Evolutionary conservation across 2,113 vertebrate species (phyloP).

Genomic region (Athene cunicularia): DNA sequence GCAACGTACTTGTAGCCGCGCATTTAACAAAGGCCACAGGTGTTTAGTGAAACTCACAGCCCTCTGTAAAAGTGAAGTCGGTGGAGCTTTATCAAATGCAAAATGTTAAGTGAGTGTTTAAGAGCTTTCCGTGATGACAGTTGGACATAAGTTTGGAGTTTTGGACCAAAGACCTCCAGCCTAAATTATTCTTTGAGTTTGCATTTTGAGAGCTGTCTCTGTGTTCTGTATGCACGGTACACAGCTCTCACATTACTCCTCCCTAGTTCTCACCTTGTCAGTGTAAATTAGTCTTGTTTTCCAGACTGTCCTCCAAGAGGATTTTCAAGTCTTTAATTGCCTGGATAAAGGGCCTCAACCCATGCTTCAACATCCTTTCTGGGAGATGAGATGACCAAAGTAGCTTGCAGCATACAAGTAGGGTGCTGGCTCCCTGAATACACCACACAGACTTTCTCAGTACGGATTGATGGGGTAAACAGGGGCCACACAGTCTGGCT

Average conservation of each 20-base stretch:
- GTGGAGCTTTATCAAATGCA: not conserved
- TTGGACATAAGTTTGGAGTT: not conserved
- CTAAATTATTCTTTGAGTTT: not conserved
- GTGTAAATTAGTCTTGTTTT: not conserved
- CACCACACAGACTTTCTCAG: not conserved
- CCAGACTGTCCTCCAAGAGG: not conserved
- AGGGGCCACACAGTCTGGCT: not conserved
- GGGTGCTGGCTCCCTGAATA: not conserved
- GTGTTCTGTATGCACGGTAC: rapidly evolving
- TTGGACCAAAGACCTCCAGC: not conserved
- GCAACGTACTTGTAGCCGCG: not conserved
- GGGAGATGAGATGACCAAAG: not conserved
- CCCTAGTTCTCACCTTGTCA: not conserved
- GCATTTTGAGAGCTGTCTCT: not conserved
- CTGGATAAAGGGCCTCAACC: not conserved
- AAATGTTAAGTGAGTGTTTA: not conserved
- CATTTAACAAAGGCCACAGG: not conserved
- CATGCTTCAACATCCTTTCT: not conserved
- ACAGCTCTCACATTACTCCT: not conserved
- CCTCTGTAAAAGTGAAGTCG: not conserved
- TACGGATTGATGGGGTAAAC: not conserved
- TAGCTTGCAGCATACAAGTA: not conserved
- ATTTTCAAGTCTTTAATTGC: not conserved
- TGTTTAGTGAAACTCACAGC: not conserved
- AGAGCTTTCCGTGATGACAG: not conserved